Conservation (phyloP, 2,113 vertebrate species). For the Dasyprocta punctata region DNA sequence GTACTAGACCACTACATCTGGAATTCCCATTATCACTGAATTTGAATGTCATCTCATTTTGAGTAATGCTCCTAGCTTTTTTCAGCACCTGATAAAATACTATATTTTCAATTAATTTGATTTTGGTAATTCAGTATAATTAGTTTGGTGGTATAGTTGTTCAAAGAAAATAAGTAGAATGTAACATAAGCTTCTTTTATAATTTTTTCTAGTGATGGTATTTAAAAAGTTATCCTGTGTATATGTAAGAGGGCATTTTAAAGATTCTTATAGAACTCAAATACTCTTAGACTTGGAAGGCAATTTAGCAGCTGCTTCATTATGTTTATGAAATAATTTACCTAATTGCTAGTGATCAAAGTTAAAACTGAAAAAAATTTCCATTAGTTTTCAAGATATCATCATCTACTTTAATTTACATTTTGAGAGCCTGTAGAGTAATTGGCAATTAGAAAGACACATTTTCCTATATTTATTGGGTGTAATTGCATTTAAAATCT, state of each 20-base stretch:
- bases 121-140: neutral
- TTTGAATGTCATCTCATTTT: neutral
- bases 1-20: neutral
- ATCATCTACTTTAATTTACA: slow-evolving; percentile 44
- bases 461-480: slow-evolving; percentile 24
- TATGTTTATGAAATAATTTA: slow-evolving; percentile 29
- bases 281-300: slow-evolving; percentile 20
- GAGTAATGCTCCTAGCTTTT: neutral
- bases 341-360: slow-evolving; percentile 52
- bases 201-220: neutral
- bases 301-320: neutral
- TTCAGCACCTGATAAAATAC: neutral
- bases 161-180: neutral
- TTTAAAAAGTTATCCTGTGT: neutral
- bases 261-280: neutral
- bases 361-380: slow-evolving; percentile 31
- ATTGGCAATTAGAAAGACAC: slow-evolving; percentile 19
- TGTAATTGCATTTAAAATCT: slow-evolving; percentile 39
- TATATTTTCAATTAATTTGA: slow-evolving; percentile 20
- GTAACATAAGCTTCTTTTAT: neutral
- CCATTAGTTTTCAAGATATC: slow-evolving; percentile 49
- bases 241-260: neutral
- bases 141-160: neutral
- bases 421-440: slow-evolving; percentile 37
- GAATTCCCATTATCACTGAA: neutral